Evolutionary conservation across 2,797 vertebrate genomes (phyloP), one percentile per base, ranked within the genome.

Genomic region (Harpagifer antarcticus): DNA sequence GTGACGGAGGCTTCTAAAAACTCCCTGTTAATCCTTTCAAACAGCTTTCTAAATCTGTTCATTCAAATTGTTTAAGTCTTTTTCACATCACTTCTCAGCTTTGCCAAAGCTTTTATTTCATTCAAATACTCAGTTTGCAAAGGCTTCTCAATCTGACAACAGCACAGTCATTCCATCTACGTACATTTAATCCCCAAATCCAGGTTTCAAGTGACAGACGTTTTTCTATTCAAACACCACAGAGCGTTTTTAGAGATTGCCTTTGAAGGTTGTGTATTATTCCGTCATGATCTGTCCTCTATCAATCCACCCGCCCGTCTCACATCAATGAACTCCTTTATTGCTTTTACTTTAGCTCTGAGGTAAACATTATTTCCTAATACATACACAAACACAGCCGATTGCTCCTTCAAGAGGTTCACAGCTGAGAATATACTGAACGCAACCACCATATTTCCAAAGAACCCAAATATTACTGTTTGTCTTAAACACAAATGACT

Each of bases 311-410:
- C 37, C 68, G 20, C 74, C 56, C 43, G 48, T 62, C 52, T 70
- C 67, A 69, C 61, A 68, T 76, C 75, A 80, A 80, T 79, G 76
- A 65, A 63, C 57, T 50, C n/a, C 70, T 79, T 84, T 84, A 81
- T 72, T 80, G 57, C 76, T 59, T 62, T 48, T 19, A 14, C 20
- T 77, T 72, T 63, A 45, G 68, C 76, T 61, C n/a, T 9, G 72
- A 68, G 78, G 78, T 76, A 75, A 88, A 83, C 20, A 71, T 48
- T 47, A 66, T 71, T 75, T 60, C n/a, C 40, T 58, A 68, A 45
- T 52, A 37, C 27, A 58, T 43, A 50, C 20, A 55, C 52, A 19
- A 68, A 70, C 40, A 68, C 43, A 58, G 31, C 56, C 31, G 1
- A 55, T 13, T 73, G 15, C 37, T 40, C 15, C 52, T 71, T 42